A percentile compares a stretch with the other conserved stretches of the same genome.
These are phyloP conservation scores for Drosophila hydei DNA, from an alignment of 1,140 invertebrate species.

Conservation along the genomic window DNA sequence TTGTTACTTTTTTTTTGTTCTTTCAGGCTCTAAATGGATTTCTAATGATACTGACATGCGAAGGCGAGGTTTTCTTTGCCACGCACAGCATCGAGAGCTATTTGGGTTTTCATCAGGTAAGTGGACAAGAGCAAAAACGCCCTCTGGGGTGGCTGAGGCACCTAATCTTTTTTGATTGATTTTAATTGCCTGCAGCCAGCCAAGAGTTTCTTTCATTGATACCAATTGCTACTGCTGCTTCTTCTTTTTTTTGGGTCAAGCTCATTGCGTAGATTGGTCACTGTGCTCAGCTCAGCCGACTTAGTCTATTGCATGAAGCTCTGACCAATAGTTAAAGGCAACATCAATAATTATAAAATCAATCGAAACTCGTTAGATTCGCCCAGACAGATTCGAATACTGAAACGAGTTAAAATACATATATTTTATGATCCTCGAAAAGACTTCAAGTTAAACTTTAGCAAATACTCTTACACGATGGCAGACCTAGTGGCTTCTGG, in stretches of 20 bases:
- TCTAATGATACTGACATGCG: conserved; percentile 98
- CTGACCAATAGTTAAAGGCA: too few relatives aligned
- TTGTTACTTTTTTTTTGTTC: conserved; percentile 55
- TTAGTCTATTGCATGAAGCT: not conserved
- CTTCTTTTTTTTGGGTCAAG: conserved; percentile 41
- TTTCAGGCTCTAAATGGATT: conserved; percentile 99
- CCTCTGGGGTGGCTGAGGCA: conserved; percentile 1
- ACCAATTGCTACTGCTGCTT: not conserved
- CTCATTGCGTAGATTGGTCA: conserved; percentile 34
- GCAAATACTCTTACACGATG: too few relatives aligned
- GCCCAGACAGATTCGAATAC: too few relatives aligned
- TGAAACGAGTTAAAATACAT: too few relatives aligned
- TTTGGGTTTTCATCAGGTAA: conserved; percentile 99
- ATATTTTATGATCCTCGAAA: too few relatives aligned
- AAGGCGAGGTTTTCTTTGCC: conserved; percentile 99
- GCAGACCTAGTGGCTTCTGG: too few relatives aligned
- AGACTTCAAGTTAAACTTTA: too few relatives aligned
- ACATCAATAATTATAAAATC: too few relatives aligned
- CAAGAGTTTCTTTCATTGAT: conserved; percentile 38
- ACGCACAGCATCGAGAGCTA: conserved; percentile 99
- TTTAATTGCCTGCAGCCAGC: conserved; percentile 62
- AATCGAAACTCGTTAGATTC: too few relatives aligned
- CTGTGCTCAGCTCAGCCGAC: conserved; percentile 5
- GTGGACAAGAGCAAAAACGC: conserved; percentile 53
- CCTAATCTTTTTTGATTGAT: conserved; percentile 67